phyloP scores from a whole-genome alignment of 1,140 invertebrate species.

The Drosophila dunni region DNA sequence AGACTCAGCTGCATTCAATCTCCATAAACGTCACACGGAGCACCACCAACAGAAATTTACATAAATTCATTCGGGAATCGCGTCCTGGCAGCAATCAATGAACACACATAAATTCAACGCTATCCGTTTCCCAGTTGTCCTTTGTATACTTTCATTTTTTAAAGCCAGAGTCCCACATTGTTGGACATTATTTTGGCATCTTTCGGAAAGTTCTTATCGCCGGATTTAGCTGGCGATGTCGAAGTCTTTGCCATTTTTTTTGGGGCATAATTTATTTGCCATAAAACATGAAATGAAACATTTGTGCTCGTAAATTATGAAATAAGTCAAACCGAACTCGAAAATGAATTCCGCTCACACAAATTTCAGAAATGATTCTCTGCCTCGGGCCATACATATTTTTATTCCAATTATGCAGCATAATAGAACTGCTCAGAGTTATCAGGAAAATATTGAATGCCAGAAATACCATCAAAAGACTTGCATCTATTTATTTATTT shows the following conservation, averaged over 20 bases:
- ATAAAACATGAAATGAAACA: conserved; percentile 80
- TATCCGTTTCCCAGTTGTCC: conserved; percentile 67
- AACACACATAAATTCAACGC: conserved; percentile 71
- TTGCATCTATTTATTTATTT: conserved; percentile 36
- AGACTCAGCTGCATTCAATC: conserved; percentile 74
- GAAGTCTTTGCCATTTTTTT: conserved; percentile 36
- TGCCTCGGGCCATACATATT: conserved; percentile 20
- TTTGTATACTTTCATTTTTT: conserved; percentile 47
- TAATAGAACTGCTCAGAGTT: not conserved
- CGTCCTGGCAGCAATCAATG: conserved; percentile 67
- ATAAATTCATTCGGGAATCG: conserved; percentile 60
- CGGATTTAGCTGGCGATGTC: conserved; percentile 53
- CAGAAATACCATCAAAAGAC: conserved; percentile 30
- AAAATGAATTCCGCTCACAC: conserved; percentile 21
- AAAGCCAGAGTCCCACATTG: conserved; percentile 22
- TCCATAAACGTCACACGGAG: conserved; percentile 75
- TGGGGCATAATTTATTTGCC: conserved; percentile 75
- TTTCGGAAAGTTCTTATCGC: conserved; percentile 68
- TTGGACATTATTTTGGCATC: conserved; percentile 34
- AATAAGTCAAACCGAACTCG: conserved; percentile 51
- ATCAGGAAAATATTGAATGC: conserved; percentile 15
- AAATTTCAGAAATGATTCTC: conserved; percentile 14
- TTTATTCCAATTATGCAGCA: conserved; percentile 43
- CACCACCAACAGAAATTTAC: conserved; percentile 60
- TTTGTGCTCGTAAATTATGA: conserved; percentile 79